Conservation (phyloP, 2,888 invertebrate genomes). For the Temnothorax rugatulus region DNA sequence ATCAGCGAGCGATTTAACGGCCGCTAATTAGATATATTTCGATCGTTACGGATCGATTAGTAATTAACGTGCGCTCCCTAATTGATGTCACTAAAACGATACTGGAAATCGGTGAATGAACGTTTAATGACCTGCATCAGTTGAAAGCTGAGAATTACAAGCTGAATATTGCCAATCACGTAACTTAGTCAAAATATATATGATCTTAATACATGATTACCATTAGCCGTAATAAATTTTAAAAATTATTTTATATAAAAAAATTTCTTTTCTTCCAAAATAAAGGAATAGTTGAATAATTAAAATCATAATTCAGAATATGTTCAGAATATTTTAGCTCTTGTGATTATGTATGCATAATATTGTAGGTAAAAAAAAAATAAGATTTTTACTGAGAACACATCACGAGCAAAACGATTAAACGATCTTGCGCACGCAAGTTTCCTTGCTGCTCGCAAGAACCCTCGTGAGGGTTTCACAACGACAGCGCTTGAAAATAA, state of each 20-base stretch:
- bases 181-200: not conserved
- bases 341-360: not conserved
- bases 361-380: slow-evolving; percentile 6
- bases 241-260: not conserved
- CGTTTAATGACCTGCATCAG: slow-evolving; percentile 39
- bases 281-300: not conserved
- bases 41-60: slow-evolving; percentile 55
- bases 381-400: not conserved
- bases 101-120: slow-evolving; percentile 44
- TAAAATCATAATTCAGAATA: not conserved
- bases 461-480: not conserved
- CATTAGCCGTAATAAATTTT: not conserved
- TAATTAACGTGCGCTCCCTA: slow-evolving; percentile 49
- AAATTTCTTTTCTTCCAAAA: not conserved
- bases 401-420: not conserved
- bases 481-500: slow-evolving; percentile 31
- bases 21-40: slow-evolving; percentile 55
- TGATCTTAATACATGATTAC: not conserved
- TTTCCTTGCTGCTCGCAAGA: not conserved
- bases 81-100: slow-evolving; percentile 47
- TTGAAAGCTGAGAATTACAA: slow-evolving; percentile 30
- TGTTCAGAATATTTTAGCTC: not conserved
- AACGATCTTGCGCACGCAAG: not conserved
- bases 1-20: slow-evolving; percentile 49
- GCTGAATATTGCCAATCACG: not conserved